Conservation (phyloP, 2,113 vertebrate species). For the Mus musculus region GRCm39 chr16:70801501-70802000, state of each 20-base stretch:
- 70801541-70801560: slow-evolving; percentile 12
- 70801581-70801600: neutral
- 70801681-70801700: slow-evolving; percentile 61
- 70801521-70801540: slow-evolving; percentile 66
- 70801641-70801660: slow-evolving; percentile 52
- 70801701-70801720: slow-evolving; percentile 57
- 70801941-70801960: neutral
- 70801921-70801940: neutral
- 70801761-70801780: slow-evolving; percentile 48
- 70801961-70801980: neutral
- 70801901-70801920: neutral
- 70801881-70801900: neutral
- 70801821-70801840: neutral
- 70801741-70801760: neutral
- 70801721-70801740: slow-evolving; percentile 37
- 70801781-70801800: slow-evolving; percentile 3
- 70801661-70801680: slow-evolving; percentile 39
- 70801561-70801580: neutral
- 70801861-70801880: slow-evolving; percentile 42
- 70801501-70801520: slow-evolving; percentile 81
- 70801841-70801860: neutral
- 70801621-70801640: slow-evolving; percentile 68
- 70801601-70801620: slow-evolving; percentile 36
- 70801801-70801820: slow-evolving; percentile 19
- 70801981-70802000: neutral